phyloP scores from a whole-genome alignment of 2,113 vertebrate genomes.

The Excalfactoria chinensis region DNA sequence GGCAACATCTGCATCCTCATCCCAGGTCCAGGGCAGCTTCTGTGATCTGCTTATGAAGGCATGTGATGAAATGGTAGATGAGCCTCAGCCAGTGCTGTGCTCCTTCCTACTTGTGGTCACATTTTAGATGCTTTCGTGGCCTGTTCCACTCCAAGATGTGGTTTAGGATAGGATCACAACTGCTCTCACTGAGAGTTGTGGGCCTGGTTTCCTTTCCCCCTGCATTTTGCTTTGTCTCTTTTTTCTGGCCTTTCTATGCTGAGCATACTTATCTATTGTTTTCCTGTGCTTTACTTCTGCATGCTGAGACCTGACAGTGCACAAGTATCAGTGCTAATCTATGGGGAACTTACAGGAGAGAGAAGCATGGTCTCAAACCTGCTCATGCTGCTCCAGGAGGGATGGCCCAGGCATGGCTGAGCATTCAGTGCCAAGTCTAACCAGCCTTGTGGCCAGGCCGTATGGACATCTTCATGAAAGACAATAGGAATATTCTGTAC shows the following conservation, averaged over 20 bases:
- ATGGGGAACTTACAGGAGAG: neutral
- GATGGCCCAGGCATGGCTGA: rapidly evolving
- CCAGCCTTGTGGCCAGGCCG: neutral
- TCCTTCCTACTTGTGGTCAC: neutral
- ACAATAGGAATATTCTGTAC: neutral
- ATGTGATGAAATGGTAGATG: neutral
- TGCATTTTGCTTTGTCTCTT: neutral
- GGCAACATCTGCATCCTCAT: neutral
- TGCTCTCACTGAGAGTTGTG: rapidly evolving
- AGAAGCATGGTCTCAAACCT: neutral
- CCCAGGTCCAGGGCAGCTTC: rapidly evolving
- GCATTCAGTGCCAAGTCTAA: neutral
- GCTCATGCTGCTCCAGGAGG: neutral
- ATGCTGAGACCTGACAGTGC: neutral
- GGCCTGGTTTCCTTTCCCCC: neutral
- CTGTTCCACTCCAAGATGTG: neutral
- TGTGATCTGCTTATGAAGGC: neutral
- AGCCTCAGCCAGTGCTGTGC: neutral
- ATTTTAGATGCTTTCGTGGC: neutral
- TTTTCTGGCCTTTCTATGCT: neutral
- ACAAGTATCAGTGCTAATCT: neutral
- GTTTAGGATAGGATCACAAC: constrained; percentile 12
- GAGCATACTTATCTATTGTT: neutral
- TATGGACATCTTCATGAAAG: neutral
- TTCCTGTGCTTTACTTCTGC: neutral